Evolutionary conservation across 2,113 vertebrate genomes (phyloP).

Genomic region (Antigone vipio): DNA sequence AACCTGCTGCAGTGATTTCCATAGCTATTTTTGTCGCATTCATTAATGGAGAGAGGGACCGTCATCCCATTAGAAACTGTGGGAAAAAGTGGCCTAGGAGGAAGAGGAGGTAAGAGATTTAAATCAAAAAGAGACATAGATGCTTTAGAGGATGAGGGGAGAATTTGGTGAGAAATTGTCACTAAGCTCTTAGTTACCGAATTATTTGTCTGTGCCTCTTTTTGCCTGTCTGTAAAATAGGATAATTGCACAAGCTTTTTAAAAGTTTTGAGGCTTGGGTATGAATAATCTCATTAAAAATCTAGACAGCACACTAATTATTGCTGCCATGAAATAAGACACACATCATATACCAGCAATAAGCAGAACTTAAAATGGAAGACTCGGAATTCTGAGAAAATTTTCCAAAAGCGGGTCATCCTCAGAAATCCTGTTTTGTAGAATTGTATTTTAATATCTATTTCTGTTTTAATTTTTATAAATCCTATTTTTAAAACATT

Average conservation of each 20-base stretch:
- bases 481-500: background rate
- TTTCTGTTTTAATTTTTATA: background rate
- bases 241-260: background rate
- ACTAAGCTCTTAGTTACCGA: background rate
- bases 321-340: background rate
- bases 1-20: background rate
- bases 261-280: background rate
- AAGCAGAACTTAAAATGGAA: background rate
- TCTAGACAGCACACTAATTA: background rate
- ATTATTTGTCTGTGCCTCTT: background rate
- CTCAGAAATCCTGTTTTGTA: background rate
- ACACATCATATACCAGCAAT: background rate
- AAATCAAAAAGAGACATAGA: background rate
- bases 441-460: background rate
- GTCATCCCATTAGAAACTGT: background rate
- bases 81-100: background rate
- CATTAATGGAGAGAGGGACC: background rate
- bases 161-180: background rate
- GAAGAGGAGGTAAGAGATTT: background rate
- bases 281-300: background rate
- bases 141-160: background rate
- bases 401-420: background rate
- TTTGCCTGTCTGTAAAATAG: background rate
- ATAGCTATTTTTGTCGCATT: background rate
- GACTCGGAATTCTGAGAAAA: background rate